Conservation (phyloP, 2,888 invertebrate genomes). For the Desoria tigrina region DNA sequence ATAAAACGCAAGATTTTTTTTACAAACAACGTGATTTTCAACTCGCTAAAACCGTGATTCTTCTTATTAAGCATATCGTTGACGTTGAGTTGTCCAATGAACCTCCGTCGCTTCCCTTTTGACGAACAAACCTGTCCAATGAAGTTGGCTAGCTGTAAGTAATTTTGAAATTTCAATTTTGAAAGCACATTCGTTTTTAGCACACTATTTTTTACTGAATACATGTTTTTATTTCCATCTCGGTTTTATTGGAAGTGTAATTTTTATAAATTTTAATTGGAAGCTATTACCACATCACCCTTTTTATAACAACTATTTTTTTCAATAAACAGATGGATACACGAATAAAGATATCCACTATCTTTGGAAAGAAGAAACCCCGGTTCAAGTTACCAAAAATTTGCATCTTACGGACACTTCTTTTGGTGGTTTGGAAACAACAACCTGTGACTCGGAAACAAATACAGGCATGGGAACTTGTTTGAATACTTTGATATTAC, state of each 20-base stretch:
- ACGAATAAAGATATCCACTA: conserved; percentile 58
- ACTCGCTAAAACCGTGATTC: too few species aligned
- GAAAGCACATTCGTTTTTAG: background rate
- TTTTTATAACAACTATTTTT: background rate
- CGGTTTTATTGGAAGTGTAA: too few species aligned
- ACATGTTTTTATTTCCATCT: too few species aligned
- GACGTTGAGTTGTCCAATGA: conserved; percentile 59
- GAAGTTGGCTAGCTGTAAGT: conserved; percentile 59
- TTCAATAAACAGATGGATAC: conserved; percentile 57
- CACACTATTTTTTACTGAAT: too few species aligned
- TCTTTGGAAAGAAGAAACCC: conserved; percentile 56
- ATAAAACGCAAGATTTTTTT: conserved; percentile 2
- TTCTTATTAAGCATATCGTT: conserved; percentile 56
- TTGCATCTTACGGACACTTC: conserved; percentile 56
- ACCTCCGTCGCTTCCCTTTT: conserved; percentile 58
- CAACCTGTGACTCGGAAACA: conserved; percentile 57
- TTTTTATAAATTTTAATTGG: too few species aligned
- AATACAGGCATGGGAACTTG: conserved; percentile 56
- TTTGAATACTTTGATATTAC: background rate
- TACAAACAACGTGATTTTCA: background rate
- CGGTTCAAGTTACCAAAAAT: conserved; percentile 56
- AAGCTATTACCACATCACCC: too few species aligned
- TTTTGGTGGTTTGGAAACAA: conserved; percentile 55
- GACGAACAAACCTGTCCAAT: conserved; percentile 59
- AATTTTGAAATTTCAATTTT: background rate